Conservation (phyloP, 2,113 vertebrate species). For the Salvator merianae region DNA sequence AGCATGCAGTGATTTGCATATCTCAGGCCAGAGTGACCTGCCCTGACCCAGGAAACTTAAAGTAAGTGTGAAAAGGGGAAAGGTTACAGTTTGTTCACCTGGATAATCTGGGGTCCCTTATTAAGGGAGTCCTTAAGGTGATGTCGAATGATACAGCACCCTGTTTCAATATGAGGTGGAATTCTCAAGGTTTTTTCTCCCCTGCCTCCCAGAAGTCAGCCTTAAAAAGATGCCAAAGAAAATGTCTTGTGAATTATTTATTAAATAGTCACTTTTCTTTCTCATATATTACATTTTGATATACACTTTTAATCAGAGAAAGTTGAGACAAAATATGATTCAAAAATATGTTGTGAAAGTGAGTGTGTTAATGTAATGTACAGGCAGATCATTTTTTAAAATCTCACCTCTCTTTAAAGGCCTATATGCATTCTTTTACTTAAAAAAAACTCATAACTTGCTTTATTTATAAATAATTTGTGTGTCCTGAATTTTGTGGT, state of each 20-base stretch:
- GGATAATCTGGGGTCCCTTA: too few species aligned
- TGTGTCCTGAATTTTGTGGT: background rate
- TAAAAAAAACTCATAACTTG: background rate
- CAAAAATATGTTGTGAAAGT: background rate
- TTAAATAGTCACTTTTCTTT: background rate
- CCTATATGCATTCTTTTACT: background rate
- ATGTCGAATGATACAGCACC: background rate
- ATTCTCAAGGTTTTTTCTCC: background rate
- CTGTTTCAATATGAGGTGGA: background rate
- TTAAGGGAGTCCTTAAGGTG: too few species aligned
- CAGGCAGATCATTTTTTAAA: background rate
- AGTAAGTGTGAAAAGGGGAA: too few species aligned
- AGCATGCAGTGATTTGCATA: too few species aligned
- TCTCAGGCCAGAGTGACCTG: too few species aligned
- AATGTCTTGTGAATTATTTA: background rate
- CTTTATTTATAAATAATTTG: background rate
- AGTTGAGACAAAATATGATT: background rate
- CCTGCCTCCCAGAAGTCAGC: too few species aligned
- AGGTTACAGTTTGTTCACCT: too few species aligned
- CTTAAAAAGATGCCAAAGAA: background rate
- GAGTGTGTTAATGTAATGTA: background rate
- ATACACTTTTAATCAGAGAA: background rate
- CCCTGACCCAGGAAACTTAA: too few species aligned
- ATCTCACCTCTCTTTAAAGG: background rate
- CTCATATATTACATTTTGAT: background rate